phyloP scores from a whole-genome alignment of 2,113 vertebrate genomes.

The Irena cyanogastra region DNA sequence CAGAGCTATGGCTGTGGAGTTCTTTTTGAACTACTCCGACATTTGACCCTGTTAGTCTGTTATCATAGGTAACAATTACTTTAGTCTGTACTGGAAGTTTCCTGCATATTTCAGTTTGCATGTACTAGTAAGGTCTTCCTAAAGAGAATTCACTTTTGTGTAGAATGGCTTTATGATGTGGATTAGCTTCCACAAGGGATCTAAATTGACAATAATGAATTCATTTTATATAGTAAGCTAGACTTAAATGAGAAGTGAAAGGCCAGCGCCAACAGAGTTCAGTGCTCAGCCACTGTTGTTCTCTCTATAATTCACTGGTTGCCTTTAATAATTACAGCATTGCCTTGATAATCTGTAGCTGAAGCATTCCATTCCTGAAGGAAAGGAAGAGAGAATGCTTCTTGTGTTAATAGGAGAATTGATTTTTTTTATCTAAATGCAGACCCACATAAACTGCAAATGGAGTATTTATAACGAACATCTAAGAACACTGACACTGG shows the following conservation, averaged over 20 bases:
- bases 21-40: background rate
- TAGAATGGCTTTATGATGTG: slow-evolving; percentile 27
- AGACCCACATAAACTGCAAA: slow-evolving; percentile 22
- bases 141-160: slow-evolving; percentile 28
- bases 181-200: slow-evolving; percentile 49
- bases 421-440: background rate
- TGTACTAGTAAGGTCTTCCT: background rate
- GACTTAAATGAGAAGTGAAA: slow-evolving; percentile 60
- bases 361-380: no score
- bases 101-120: background rate
- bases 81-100: background rate
- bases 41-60: background rate
- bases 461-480: background rate
- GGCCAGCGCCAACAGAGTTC: slow-evolving; percentile 43
- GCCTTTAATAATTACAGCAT: slow-evolving; percentile 40
- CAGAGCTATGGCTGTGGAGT: background rate
- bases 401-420: background rate
- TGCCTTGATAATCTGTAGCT: slow-evolving; percentile 26
- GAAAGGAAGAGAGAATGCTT: background rate
- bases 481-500: slow-evolving; percentile 37
- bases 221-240: slow-evolving; percentile 25
- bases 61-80: background rate
- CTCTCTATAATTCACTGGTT: slow-evolving; percentile 25
- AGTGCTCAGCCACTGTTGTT: slow-evolving; percentile 35
- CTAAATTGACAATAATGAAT: slow-evolving; percentile 48